These are phyloP conservation scores for Molossus alvarezi DNA, from an alignment of 2,797 vertebrate genomes.

Conservation along the genomic window DNA sequence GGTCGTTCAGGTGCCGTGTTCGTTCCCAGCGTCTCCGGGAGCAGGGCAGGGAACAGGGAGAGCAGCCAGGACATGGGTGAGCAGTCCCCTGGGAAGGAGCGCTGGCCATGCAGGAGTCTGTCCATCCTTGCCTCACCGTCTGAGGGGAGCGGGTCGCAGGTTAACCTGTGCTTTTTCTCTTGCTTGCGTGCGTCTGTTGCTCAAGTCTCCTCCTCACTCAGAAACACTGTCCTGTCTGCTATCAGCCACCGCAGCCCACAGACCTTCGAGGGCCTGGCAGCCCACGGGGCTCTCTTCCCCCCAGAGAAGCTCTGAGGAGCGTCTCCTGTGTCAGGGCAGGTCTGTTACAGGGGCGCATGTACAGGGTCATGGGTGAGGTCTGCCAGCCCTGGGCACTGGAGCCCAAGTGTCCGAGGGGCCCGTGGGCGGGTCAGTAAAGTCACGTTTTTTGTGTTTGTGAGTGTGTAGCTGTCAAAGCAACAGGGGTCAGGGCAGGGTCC, in stretches of 20 bases:
- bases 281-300: background rate
- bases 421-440: background rate
- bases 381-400: background rate
- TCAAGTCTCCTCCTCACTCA: background rate
- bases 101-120: background rate
- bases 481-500: background rate
- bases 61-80: background rate
- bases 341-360: background rate
- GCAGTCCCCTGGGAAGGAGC: background rate
- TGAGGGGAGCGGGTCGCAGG: background rate
- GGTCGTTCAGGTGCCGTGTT: background rate
- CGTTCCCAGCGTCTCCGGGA: background rate
- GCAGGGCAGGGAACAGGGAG: background rate
- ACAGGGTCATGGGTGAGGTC: background rate
- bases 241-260: accelerated
- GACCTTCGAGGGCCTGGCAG: accelerated
- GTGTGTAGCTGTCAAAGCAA: background rate
- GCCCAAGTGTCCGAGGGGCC: no score
- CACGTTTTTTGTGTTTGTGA: accelerated
- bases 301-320: no score
- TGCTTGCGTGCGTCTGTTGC: background rate
- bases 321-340: background rate
- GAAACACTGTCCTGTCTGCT: background rate
- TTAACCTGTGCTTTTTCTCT: background rate
- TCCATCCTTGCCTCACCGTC: background rate